phyloP scores from a whole-genome alignment of 2,797 vertebrate genomes.

The Neoniphon sammara region DNA sequence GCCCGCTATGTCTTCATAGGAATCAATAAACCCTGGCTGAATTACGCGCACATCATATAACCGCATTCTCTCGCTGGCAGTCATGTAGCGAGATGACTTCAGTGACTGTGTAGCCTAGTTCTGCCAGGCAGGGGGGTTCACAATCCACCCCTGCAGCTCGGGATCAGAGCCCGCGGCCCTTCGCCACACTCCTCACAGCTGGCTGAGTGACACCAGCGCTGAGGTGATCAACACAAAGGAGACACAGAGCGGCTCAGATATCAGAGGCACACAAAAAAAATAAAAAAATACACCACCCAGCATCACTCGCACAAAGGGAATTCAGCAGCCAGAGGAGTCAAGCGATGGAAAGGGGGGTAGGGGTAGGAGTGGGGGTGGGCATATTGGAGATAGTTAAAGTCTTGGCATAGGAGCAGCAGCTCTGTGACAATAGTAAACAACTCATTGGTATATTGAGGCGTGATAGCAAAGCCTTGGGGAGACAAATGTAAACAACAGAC shows the following conservation, averaged over 20 bases:
- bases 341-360: neutral
- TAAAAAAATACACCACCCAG: slow-evolving; percentile 42
- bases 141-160: slow-evolving; percentile 56
- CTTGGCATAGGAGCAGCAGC: slow-evolving; percentile 9
- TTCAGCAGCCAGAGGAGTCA: slow-evolving; percentile 18
- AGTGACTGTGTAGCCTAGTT: slow-evolving; percentile 9
- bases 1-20: slow-evolving; percentile 33
- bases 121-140: slow-evolving; percentile 28
- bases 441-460: slow-evolving; percentile 32
- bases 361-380: slow-evolving; percentile 2
- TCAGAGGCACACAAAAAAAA: slow-evolving; percentile 62
- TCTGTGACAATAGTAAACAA: slow-evolving; percentile 40
- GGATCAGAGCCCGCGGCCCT: slow-evolving; percentile 57
- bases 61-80: slow-evolving; percentile 14
- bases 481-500: slow-evolving; percentile 39
- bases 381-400: slow-evolving; percentile 13
- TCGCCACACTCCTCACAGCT: slow-evolving; percentile 73
- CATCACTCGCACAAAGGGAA: slow-evolving; percentile 25
- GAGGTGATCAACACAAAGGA: slow-evolving; percentile 66
- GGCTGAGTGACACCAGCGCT: slow-evolving; percentile 65
- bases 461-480: slow-evolving; percentile 41
- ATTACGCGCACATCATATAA: slow-evolving; percentile 57
- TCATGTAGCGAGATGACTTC: slow-evolving; percentile 14
- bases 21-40: slow-evolving; percentile 50
- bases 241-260: slow-evolving; percentile 62